Evolutionary conservation across 2,797 vertebrate genomes (phyloP).

Genomic region (Amblyopsis hoosieri): DNA sequence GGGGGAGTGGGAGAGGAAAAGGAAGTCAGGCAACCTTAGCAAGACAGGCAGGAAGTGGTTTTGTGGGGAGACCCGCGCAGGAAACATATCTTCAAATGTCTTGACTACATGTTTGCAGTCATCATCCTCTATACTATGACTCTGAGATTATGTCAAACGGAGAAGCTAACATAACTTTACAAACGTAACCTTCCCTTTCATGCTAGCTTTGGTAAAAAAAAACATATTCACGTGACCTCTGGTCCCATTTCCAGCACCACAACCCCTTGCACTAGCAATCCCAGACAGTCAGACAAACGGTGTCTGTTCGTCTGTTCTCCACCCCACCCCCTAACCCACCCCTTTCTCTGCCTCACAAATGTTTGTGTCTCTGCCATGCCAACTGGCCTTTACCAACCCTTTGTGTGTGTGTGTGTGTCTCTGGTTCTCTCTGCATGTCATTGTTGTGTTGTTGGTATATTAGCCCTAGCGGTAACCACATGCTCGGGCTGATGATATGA

Average conservation of each 20-base stretch:
- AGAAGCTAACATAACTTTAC: neutral
- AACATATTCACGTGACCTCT: constrained; percentile 41
- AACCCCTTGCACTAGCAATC: constrained; percentile 38
- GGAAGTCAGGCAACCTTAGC: constrained; percentile 77
- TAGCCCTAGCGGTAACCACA: constrained; percentile 76
- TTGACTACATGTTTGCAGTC: constrained; percentile 6
- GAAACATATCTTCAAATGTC: constrained; percentile 43
- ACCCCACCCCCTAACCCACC: constrained; percentile 23
- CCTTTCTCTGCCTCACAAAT: constrained; percentile 1
- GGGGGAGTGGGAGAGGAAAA: constrained; percentile 45
- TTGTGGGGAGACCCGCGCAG: constrained; percentile 61
- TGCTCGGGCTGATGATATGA: constrained; percentile 45
- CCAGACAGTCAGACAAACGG: constrained; percentile 49
- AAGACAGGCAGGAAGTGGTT: constrained; percentile 71
- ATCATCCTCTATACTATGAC: constrained; percentile 5
- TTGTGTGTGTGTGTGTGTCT: constrained; percentile 1
- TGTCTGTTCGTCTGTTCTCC: constrained; percentile 40
- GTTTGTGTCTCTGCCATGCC: constrained; percentile 59
- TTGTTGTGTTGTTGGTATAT: constrained; percentile 9
- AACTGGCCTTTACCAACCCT: constrained; percentile 18
- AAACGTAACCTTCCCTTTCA: constrained; percentile 12
- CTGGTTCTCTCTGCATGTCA: neutral
- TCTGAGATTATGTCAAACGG: neutral
- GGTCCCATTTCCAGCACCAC: constrained; percentile 30
- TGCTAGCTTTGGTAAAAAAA: constrained; percentile 38